Base-by-base conservation (phyloP, 2,888 invertebrate species). In the Mylabris sibirica region DNA sequence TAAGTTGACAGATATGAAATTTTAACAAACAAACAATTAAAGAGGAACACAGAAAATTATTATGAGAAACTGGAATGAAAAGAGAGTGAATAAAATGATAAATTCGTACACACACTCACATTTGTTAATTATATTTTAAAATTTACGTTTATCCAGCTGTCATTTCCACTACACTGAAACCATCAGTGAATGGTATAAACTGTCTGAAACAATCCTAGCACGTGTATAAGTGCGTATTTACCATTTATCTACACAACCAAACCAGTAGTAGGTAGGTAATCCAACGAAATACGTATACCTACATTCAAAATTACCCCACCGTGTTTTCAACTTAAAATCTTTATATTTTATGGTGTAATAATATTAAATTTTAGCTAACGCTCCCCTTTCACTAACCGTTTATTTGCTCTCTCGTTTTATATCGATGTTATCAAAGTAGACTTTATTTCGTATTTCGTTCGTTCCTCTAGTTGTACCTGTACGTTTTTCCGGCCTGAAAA, bases 191-290 rank as follows among this genome's bases (percentile, higher is more conserved):
- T 57, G n/a, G n/a, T n/a, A n/a, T n/a, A n/a, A 57, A 57, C 57
- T 57, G 57, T 57, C 57, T 22, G 11, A 57, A 57, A 57, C 57
- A 57, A 24, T 14, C 3, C 24, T 57, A 57, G 24, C 57, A 24
- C 24, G 24, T 57, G 24, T 24, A 57, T 24, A 57, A 57, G 24
- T 24, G 24, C 24, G 24, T 22, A 22, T 57, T 11, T 24, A 53
- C 20, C 49, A 20, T 57, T n/a, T 24, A 57, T 24, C 53, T 5
- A 17, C 20, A 49, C 49, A 17, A 49, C 20, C 49, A 41, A 9
- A 9, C 41, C 41, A 6, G 14, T 41, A 17, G n/a, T 20, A 41
- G 3, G n/a, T 41, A 41, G 38, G 3, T 44, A 44, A 44, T 44
- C 44, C 44, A 49, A 49, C 20, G 9, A 22, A 20, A 20, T 3